phyloP scores from a whole-genome alignment of 2,888 invertebrate genomes.

The Zygothrica quintamaculata region DNA sequence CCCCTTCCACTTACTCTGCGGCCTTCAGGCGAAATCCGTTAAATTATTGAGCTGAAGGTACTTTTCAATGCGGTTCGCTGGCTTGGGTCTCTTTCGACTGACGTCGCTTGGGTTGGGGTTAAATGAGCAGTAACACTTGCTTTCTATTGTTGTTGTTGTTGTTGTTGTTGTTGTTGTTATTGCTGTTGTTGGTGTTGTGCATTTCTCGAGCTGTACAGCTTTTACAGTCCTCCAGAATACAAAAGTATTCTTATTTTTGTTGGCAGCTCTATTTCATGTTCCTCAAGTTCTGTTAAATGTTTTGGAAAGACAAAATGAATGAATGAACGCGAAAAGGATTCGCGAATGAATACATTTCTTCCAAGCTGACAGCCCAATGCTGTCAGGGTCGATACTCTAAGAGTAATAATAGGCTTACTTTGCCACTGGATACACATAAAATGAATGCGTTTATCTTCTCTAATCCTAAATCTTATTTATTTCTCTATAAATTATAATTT shows the following conservation, averaged over 20 bases:
- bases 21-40: conserved; percentile 79
- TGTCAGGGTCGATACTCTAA: conserved; percentile 6
- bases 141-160: conserved; percentile 41
- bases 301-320: conserved; percentile 67
- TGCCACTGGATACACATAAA: too few relatives aligned
- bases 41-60: conserved; percentile 82
- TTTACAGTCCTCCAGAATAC: conserved; percentile 18
- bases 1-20: conserved; percentile 10
- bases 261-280: conserved; percentile 53
- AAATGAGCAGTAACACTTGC: conserved; percentile 76
- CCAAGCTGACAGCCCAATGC: conserved; percentile 38
- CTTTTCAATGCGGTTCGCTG: conserved; percentile 77
- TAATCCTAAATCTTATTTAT: too few relatives aligned
- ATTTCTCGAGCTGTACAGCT: conserved; percentile 42
- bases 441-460: too few relatives aligned
- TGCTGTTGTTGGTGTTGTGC: conserved; percentile 1
- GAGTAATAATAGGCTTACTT: not conserved
- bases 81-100: conserved; percentile 49
- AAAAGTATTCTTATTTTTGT: conserved; percentile 59
- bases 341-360: conserved; percentile 57
- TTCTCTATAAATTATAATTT: too few relatives aligned
- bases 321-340: conserved; percentile 54
- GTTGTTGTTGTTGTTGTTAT: conserved; percentile 45
- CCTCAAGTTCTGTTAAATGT: conserved; percentile 73
- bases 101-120: conserved; percentile 60